phyloP scores from a whole-genome alignment of 1,140 invertebrate genomes.

The Drosophila tropicalis region DNA sequence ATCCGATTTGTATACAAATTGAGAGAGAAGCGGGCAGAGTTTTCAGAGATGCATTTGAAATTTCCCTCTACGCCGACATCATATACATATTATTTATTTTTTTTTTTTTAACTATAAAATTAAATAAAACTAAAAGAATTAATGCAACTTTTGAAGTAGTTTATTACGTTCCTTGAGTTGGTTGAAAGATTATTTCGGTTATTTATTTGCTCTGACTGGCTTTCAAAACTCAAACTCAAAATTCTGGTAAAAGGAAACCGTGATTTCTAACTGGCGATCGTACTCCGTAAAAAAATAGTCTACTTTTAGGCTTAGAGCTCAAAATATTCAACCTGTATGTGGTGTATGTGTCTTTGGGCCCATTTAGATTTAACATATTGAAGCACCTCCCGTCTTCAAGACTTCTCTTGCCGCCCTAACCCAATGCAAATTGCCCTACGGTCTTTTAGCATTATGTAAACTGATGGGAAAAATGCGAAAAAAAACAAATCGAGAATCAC shows the following conservation, averaged over 20 bases:
- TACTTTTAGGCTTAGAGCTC: slow-evolving; percentile 50
- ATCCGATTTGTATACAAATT: too few species aligned
- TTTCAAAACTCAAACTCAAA: too few species aligned
- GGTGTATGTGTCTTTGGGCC: background rate
- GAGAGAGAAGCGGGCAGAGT: too few species aligned
- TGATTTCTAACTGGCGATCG: too few species aligned
- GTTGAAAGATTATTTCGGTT: too few species aligned
- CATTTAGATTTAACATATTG: background rate
- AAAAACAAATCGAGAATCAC: slow-evolving; percentile 1
- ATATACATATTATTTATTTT: background rate
- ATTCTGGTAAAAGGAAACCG: too few species aligned
- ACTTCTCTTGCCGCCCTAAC: background rate
- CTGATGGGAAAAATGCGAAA: background rate
- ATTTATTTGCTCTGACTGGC: too few species aligned
- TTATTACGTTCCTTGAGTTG: too few species aligned
- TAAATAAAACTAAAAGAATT: background rate
- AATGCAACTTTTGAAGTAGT: too few species aligned
- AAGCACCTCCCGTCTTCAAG: background rate
- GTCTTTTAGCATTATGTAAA: slow-evolving; percentile 39
- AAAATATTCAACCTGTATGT: background rate
- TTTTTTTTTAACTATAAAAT: background rate
- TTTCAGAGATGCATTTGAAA: too few species aligned
- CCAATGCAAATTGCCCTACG: background rate
- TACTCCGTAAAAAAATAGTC: slow-evolving; percentile 9
- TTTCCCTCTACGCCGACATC: too few species aligned